Percentiles rank a stretch among this genome's conserved stretches.
phyloP scores from a whole-genome alignment of 2,888 invertebrate genomes.

The Baronia brevicornis region DNA sequence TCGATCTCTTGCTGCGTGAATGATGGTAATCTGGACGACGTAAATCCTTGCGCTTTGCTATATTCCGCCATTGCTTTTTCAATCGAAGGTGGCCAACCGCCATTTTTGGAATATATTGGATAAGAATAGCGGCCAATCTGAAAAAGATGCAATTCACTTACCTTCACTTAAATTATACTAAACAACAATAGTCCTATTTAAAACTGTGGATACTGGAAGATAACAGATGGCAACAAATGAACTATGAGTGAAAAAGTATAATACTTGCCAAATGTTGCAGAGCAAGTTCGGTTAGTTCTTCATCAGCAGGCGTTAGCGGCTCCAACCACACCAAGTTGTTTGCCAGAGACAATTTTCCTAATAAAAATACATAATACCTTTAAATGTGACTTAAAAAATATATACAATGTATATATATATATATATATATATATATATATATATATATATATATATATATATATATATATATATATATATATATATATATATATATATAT shows the following conservation, averaged over 20 bases:
- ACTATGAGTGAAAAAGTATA: too few species aligned
- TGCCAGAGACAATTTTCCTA: constrained; percentile 10
- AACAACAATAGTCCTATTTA: background rate
- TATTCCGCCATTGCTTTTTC: constrained; percentile 31
- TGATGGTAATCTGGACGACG: constrained; percentile 30
- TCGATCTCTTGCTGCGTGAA: constrained; percentile 35
- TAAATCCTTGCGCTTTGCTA: constrained; percentile 29
- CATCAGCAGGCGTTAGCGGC: constrained; percentile 4
- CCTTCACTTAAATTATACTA: background rate
- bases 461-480: too few species aligned
- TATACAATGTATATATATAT: too few species aligned
- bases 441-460: too few species aligned
- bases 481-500: too few species aligned
- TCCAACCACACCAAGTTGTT: constrained; percentile 13
- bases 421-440: too few species aligned
- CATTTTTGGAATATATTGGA: constrained; percentile 37
- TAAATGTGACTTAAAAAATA: too few species aligned
- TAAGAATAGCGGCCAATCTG: constrained; percentile 37
- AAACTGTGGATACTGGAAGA: background rate
- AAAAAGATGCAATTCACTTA: too few species aligned
- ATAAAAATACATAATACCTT: too few species aligned
- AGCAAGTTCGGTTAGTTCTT: constrained; percentile 8
- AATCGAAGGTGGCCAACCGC: constrained; percentile 42
- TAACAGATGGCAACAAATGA: too few species aligned
- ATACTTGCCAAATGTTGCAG: constrained; percentile 5